Base-by-base conservation (phyloP, 2,888 invertebrate species). In the Cheilosia pagana region DNA sequence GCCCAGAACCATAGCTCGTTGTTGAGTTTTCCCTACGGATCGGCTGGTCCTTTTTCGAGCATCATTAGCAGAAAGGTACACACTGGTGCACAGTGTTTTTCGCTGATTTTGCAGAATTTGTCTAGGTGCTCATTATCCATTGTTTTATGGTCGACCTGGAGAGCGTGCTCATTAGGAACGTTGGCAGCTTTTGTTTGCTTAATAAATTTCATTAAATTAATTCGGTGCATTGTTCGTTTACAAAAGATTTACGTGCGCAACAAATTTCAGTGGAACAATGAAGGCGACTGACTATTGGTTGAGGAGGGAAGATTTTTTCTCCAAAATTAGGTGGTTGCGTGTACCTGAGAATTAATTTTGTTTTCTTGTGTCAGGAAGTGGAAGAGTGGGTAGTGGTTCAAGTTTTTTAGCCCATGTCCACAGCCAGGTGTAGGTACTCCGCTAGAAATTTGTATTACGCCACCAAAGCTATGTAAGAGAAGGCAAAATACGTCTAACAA, bases 121-220 rank as follows among this genome's bases (percentile, higher is more conserved):
- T 71, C 45, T 39, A 71, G 63, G 35, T 67, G 65, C 76, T 82
- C 81, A 77, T 82, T 82, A 77, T 53, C 65, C 65, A 67, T 72
- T 82, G 81, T 77, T 71, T 23, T 16, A 4, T 23, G 55, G 31
- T 25, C 48, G 57, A 63, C 41, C n/a, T 81, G 70, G 23, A 63
- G 71, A 23, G 50, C 57, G 35, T 68, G 53, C 71, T 82, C 71
- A 82, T 82, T 71, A 82, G 53, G 28, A 60, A 10, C 19, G 45
- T 7, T 65, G 10, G 41, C 3, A 28, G 50, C 14, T 14, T 52
- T 60, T 60, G 41, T 57, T 39, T 31, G 25, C 28, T 25, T n/a
- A 21, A 75, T 45, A 59, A 59, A 75, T 57, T 65, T 65, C 67
- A 41, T 19, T 28, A 59, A 75, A 75, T 67, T 65, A 67, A 75